A percentile compares a stretch with the other conserved stretches of the same genome.
Evolutionary conservation across 2,888 invertebrate species (phyloP).

Genomic region (Melitaea athalia): DNA sequence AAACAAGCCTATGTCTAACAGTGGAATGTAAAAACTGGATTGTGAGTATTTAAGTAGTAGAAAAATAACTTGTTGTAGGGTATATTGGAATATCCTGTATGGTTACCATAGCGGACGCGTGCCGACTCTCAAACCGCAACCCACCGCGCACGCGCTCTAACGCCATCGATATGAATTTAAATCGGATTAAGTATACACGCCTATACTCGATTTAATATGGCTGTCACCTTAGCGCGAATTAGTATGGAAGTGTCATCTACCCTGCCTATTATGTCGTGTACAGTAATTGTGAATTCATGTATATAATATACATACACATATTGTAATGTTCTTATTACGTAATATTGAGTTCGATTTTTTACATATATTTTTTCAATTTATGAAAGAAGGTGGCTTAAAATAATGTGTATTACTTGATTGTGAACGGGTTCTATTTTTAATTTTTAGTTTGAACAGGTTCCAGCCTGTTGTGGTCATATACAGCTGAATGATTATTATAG

Average conservation of each 20-base stretch:
- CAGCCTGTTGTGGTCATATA: too few species aligned
- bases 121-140: conserved; percentile 60
- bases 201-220: conserved; percentile 47
- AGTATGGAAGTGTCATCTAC: background rate
- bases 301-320: background rate
- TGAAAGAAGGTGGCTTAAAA: too few species aligned
- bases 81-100: conserved; percentile 4
- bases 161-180: conserved; percentile 74
- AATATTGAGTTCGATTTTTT: background rate
- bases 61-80: background rate
- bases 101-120: conserved; percentile 53
- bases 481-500: too few species aligned
- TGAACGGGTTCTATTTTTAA: too few species aligned
- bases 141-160: conserved; percentile 68
- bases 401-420: too few species aligned
- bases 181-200: conserved; percentile 65
- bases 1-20: too few species aligned
- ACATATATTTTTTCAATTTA: too few species aligned
- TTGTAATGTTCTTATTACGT: background rate
- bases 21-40: too few species aligned
- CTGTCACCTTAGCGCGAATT: conserved; percentile 18
- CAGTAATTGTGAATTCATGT: background rate
- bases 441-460: too few species aligned
- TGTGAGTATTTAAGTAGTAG: background rate
- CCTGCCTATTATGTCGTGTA: background rate